These are phyloP conservation scores for Melikaiella ostensackeni DNA, from an alignment of 2,888 invertebrate genomes.

Conservation along the genomic window DNA sequence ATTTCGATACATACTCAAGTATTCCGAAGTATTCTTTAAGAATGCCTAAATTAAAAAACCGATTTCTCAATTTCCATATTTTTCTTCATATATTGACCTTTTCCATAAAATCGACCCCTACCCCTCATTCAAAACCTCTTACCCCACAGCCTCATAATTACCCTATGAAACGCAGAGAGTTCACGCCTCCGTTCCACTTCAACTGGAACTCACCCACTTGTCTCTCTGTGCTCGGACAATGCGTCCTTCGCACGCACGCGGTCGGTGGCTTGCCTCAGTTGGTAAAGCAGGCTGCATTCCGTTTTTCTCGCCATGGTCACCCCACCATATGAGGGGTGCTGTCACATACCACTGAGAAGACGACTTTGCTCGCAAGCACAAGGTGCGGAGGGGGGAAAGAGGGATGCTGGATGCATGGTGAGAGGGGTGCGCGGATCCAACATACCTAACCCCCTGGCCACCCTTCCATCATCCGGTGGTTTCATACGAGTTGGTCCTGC, in stretches of 20 bases:
- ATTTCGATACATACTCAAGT: too few relatives aligned
- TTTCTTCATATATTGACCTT: neutral
- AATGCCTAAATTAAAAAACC: too few relatives aligned
- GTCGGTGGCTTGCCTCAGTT: conserved; percentile 12
- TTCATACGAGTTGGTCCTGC: conserved; percentile 67
- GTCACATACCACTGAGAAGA: conserved; percentile 44
- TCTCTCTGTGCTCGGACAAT: conserved; percentile 11
- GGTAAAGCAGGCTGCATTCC: conserved; percentile 14
- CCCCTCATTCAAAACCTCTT: neutral
- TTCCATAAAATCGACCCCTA: neutral
- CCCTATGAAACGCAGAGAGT: neutral
- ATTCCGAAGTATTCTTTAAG: too few relatives aligned
- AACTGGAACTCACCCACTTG: conserved; percentile 18
- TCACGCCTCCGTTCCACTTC: conserved; percentile 12
- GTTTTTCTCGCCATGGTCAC: conserved; percentile 3
- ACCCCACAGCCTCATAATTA: neutral
- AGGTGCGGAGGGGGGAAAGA: conserved; percentile 2
- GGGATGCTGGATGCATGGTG: conserved; percentile 40
- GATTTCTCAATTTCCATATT: neutral
- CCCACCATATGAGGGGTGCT: conserved; percentile 40
- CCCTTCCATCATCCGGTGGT: conserved; percentile 54
- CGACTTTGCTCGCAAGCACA: conserved; percentile 23
- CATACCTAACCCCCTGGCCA: conserved; percentile 49
- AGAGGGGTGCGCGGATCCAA: conserved; percentile 41
- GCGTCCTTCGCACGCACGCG: conserved; percentile 29